phyloP scores from a whole-genome alignment of 2,797 vertebrate species.

The Leucoraja ocellata region DNA sequence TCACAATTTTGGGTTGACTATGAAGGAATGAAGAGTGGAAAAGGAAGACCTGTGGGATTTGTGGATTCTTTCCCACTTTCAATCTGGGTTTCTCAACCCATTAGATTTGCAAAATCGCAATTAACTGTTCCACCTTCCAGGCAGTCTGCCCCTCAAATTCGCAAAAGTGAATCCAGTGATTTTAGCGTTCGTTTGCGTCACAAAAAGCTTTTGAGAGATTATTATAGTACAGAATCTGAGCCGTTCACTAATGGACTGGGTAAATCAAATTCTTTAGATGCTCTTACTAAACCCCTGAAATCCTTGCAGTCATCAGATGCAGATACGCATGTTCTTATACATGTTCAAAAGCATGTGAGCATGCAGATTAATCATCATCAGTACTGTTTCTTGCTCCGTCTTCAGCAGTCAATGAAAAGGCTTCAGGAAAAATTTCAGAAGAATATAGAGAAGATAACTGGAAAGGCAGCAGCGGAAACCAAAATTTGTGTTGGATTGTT shows the following conservation, averaged over 20 bases:
- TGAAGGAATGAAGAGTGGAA: conserved; percentile 76
- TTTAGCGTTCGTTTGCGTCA: conserved; percentile 71
- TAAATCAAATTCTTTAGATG: conserved; percentile 61
- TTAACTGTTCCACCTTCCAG: conserved; percentile 57
- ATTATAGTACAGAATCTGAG: conserved; percentile 69
- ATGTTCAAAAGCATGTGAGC: conserved; percentile 80
- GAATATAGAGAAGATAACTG: conserved; percentile 74
- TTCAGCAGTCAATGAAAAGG: conserved; percentile 80
- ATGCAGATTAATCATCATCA: conserved; percentile 91
- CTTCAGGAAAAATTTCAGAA: conserved; percentile 81
- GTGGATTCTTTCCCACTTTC: conserved; percentile 92
- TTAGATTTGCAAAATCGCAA: conserved; percentile 68
- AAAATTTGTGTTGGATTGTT: conserved; percentile 76
- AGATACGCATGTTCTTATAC: conserved; percentile 77
- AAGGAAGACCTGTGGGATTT: conserved; percentile 80
- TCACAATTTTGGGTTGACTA: conserved; percentile 97
- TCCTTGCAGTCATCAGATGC: conserved; percentile 58
- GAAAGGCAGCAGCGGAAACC: conserved; percentile 60
- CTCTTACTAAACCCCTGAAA: conserved; percentile 49
- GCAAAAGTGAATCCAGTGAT: conserved; percentile 75
- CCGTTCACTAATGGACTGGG: conserved; percentile 62
- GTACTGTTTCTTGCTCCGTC: conserved; percentile 79
- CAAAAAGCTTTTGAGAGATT: conserved; percentile 84
- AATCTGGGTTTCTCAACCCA: conserved; percentile 85
- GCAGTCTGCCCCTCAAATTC: conserved; percentile 51